Evolutionary conservation across 2,888 invertebrate species (phyloP).

Genomic region (Pyrgus malvae): DNA sequence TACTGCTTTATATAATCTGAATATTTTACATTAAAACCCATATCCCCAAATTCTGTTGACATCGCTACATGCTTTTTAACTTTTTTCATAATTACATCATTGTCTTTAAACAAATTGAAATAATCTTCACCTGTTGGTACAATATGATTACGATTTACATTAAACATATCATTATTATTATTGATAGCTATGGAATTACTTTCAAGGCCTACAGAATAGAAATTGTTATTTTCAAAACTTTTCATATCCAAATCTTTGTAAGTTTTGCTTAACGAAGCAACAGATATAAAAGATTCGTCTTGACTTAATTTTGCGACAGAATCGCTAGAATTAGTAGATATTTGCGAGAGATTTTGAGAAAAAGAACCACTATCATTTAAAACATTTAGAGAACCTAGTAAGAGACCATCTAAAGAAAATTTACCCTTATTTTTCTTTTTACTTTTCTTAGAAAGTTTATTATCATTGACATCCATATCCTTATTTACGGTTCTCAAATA

Average conservation of each 20-base stretch:
- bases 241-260: slow-evolving; percentile 62
- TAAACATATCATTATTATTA: neutral
- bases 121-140: slow-evolving; percentile 49
- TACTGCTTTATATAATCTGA: slow-evolving; percentile 48
- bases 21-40: slow-evolving; percentile 59
- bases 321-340: slow-evolving; percentile 29
- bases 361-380: slow-evolving; percentile 50
- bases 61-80: slow-evolving; percentile 43
- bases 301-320: slow-evolving; percentile 36
- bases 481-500: neutral
- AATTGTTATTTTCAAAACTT: slow-evolving; percentile 47
- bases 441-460: neutral
- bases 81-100: slow-evolving; percentile 17
- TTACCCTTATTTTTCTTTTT: slow-evolving; percentile 2
- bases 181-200: neutral
- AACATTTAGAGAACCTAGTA: slow-evolving; percentile 55
- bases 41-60: slow-evolving; percentile 57
- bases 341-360: slow-evolving; percentile 29
- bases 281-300: slow-evolving; percentile 49
- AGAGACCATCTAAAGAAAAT: slow-evolving; percentile 43
- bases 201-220: slow-evolving; percentile 4
- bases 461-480: neutral
- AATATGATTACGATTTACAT: slow-evolving; percentile 31
- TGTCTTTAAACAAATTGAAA: slow-evolving; percentile 47
- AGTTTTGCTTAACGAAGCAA: slow-evolving; percentile 51